Evolutionary conservation across 2,888 invertebrate species (phyloP).

Genomic region (Rhodophaea formosa): DNA sequence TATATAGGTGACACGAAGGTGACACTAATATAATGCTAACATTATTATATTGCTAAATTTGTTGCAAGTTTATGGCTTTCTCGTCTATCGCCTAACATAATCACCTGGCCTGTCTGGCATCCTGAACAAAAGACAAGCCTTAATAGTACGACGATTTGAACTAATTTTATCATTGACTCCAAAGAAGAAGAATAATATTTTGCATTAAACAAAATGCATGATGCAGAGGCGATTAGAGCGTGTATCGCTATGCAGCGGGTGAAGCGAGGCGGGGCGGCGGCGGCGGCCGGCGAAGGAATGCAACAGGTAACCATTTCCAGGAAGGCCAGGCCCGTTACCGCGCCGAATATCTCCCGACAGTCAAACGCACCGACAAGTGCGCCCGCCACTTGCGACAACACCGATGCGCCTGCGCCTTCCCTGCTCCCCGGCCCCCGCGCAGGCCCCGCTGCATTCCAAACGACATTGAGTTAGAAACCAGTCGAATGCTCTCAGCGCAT

Average conservation of each 20-base stretch:
- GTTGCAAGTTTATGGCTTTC: too few relatives aligned
- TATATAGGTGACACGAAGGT: too few relatives aligned
- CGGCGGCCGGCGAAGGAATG: slow-evolving; percentile 72
- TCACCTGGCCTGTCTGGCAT: too few relatives aligned
- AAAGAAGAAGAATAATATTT: background rate
- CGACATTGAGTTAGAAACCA: slow-evolving; percentile 78
- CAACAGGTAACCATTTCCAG: slow-evolving; percentile 81
- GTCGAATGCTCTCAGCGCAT: slow-evolving; percentile 64
- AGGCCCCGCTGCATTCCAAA: slow-evolving; percentile 68
- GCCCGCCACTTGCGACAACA: slow-evolving; percentile 78
- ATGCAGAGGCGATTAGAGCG: slow-evolving; percentile 48
- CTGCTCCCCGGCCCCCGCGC: slow-evolving; percentile 33
- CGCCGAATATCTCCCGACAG: slow-evolving; percentile 78
- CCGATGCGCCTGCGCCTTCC: slow-evolving; percentile 58
- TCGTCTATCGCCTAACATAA: too few relatives aligned
- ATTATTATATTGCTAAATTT: too few relatives aligned
- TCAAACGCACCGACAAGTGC: slow-evolving; percentile 81
- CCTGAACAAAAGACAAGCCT: too few relatives aligned
- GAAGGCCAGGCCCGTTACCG: slow-evolving; percentile 81
- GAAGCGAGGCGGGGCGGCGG: slow-evolving; percentile 42
- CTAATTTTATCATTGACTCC: too few relatives aligned
- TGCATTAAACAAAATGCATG: slow-evolving; percentile 16
- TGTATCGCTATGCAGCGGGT: slow-evolving; percentile 56
- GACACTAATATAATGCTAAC: too few relatives aligned
- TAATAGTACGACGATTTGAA: too few relatives aligned